Conservation (phyloP, 2,797 vertebrate species). For the Anguilla marmorata region DNA sequence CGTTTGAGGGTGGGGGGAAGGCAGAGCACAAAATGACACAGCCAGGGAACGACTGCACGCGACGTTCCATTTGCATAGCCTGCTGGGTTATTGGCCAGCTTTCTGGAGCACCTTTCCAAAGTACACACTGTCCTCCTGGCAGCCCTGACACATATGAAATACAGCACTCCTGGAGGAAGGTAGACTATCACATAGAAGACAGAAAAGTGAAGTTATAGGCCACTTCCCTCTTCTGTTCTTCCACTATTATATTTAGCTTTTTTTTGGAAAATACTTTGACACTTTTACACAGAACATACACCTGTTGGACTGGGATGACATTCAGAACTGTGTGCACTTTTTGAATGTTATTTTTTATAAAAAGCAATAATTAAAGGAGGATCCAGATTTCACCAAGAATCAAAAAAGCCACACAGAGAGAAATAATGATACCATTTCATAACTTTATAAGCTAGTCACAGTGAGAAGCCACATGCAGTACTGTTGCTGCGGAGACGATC, state of each 20-base stretch:
- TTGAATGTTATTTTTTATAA: not conserved
- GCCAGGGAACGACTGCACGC: not conserved
- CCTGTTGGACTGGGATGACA: not conserved
- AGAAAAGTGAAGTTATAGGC: not conserved
- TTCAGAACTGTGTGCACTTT: not conserved
- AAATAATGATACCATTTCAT: not conserved
- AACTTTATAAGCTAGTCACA: not conserved
- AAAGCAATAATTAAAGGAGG: not conserved
- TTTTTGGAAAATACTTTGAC: not conserved
- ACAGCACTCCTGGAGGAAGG: not conserved
- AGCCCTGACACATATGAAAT: not conserved
- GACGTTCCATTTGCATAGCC: slow-evolving; percentile 19
- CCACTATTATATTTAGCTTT: not conserved
- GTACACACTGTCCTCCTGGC: not conserved
- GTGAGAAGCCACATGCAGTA: not conserved
- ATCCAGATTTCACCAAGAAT: not conserved
- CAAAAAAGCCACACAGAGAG: not conserved
- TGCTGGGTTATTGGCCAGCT: slow-evolving; percentile 2
- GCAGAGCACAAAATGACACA: slow-evolving; percentile 3
- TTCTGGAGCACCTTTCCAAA: slow-evolving; percentile 24
- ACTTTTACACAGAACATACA: not conserved
- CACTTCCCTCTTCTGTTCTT: not conserved
- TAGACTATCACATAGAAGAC: not conserved
- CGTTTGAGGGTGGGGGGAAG: not conserved
- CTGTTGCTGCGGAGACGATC: not conserved